These are phyloP conservation scores for Cyrtodaria siliqua DNA, from an alignment of 2,888 invertebrate genomes.

Conservation along the genomic window DNA sequence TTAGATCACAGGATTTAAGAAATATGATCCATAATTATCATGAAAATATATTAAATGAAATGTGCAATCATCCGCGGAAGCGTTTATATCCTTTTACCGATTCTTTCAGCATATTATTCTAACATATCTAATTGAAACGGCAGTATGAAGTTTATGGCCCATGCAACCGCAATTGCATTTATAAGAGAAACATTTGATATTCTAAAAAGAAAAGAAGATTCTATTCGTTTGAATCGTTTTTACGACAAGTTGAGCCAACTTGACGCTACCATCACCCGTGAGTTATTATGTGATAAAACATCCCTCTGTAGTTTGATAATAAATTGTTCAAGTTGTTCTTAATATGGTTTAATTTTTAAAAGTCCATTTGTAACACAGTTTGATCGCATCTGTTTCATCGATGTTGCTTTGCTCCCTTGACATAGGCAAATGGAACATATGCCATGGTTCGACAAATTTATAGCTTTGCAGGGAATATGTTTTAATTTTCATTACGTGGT, in stretches of 20 bases:
- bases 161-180: constrained; percentile 10
- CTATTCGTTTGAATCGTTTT: too few relatives aligned
- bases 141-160: constrained; percentile 9
- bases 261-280: too few relatives aligned
- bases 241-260: too few relatives aligned
- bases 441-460: too few relatives aligned
- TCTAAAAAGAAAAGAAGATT: too few relatives aligned
- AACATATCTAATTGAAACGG: constrained; percentile 19
- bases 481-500: too few relatives aligned
- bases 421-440: too few relatives aligned
- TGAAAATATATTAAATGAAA: constrained; percentile 11
- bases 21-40: too few relatives aligned
- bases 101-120: constrained; percentile 9
- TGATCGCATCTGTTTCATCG: not conserved
- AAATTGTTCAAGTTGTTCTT: constrained; percentile 35
- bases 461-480: too few relatives aligned
- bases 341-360: constrained; percentile 22
- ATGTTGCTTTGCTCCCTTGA: not conserved
- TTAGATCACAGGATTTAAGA: too few relatives aligned
- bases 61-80: constrained; percentile 10
- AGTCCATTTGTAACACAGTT: constrained; percentile 16
- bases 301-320: constrained; percentile 8
- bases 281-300: not conserved
- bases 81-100: constrained; percentile 3
- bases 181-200: not conserved